phyloP scores from a whole-genome alignment of 2,888 invertebrate genomes.

The Cephus sareptanus region DNA sequence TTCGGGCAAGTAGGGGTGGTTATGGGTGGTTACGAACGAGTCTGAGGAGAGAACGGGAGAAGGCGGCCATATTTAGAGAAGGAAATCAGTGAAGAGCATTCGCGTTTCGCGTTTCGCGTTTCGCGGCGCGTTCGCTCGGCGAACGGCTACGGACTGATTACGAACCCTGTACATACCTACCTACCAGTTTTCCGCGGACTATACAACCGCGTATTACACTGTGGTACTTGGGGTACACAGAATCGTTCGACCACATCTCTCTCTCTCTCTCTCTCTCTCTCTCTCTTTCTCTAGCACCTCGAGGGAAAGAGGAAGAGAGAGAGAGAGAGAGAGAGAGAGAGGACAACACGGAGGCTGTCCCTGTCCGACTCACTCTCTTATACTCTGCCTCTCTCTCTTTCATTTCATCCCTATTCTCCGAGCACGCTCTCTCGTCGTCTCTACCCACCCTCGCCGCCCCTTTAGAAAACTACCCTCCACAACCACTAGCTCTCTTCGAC shows the following conservation, averaged over 20 bases:
- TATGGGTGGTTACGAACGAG: conserved; percentile 59
- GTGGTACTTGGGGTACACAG: too few relatives aligned
- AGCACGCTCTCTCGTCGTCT: conserved; percentile 25
- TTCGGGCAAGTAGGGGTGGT: conserved; percentile 63
- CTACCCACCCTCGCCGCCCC: conserved; percentile 14
- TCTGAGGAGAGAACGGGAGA: conserved; percentile 34
- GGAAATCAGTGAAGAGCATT: conserved; percentile 64
- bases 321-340: too few relatives aligned
- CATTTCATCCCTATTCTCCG: conserved; percentile 22
- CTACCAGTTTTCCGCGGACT: conserved; percentile 1
- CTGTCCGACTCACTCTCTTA: conserved; percentile 25
- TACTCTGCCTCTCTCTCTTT: conserved; percentile 30
- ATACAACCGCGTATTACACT: conserved; percentile 3
- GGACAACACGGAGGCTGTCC: background rate
- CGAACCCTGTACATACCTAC: background rate
- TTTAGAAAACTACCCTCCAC: too few relatives aligned
- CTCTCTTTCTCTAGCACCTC: too few relatives aligned
- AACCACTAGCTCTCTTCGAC: too few relatives aligned
- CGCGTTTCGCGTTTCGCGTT: conserved; percentile 47
- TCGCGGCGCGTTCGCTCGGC: conserved; percentile 42
- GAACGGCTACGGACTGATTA: conserved; percentile 1
- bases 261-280: conserved; percentile 15
- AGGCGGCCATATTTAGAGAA: conserved; percentile 65
- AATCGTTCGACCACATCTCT: conserved; percentile 27
- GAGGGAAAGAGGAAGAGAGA: too few relatives aligned